These are phyloP conservation scores for Lindbergichthys nudifrons DNA, from an alignment of 2,797 vertebrate genomes.

Conservation along the genomic window DNA sequence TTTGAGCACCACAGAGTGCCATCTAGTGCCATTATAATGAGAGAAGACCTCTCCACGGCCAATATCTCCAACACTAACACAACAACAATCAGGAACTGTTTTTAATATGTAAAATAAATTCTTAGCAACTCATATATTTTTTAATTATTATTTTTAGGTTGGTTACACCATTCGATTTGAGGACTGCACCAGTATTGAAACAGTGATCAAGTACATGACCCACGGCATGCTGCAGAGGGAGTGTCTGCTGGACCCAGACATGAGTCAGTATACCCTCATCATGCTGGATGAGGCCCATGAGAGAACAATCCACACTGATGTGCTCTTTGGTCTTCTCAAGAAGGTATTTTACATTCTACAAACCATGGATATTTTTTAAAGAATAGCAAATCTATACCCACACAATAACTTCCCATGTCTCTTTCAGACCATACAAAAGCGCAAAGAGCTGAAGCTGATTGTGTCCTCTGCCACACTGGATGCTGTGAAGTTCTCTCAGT, in stretches of 20 bases:
- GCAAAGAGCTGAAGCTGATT: conserved; percentile 94
- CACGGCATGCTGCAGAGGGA: conserved; percentile 94
- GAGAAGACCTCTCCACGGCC: no score
- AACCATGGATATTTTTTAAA: neutral
- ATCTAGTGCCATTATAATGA: no score
- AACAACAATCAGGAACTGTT: no score
- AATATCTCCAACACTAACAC: no score
- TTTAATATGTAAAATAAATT: no score
- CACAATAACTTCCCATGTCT: no score
- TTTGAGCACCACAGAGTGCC: no score
- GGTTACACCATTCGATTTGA: conserved; percentile 95
- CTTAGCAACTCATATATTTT: fast-evolving
- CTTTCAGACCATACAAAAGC: conserved; percentile 91
- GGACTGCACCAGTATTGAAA: conserved; percentile 93
- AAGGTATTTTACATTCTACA: conserved; percentile 81
- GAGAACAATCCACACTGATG: conserved; percentile 93
- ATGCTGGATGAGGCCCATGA: conserved; percentile 95
- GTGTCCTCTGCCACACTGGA: conserved; percentile 93
- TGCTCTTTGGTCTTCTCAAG: conserved; percentile 93
- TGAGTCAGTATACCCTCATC: conserved; percentile 92
- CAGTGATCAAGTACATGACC: conserved; percentile 96
- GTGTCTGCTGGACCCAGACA: conserved; percentile 91
- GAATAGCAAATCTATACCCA: neutral
- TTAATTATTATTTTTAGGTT: conserved; percentile 78
- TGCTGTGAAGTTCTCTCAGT: conserved; percentile 95